phyloP scores from a whole-genome alignment of 2,797 vertebrate species.

The Hybognathus amarus region DNA sequence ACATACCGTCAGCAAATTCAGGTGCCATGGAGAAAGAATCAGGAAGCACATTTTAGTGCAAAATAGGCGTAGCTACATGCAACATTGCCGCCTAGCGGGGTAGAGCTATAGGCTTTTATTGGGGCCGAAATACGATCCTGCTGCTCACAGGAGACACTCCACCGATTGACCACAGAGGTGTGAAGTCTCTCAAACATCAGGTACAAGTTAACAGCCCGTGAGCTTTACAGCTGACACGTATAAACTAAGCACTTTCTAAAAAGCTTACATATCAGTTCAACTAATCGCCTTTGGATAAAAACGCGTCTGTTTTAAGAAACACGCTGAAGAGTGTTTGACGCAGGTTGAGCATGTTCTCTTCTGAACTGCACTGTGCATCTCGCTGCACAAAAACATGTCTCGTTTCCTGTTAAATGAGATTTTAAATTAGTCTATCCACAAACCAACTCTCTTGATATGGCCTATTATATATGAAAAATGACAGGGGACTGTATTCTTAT shows the following conservation, averaged over 20 bases:
- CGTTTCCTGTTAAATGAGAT: not conserved
- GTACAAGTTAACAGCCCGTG: not conserved
- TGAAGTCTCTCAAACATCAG: conserved; percentile 24
- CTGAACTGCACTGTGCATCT: not conserved
- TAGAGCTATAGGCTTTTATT: not conserved
- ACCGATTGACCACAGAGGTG: not conserved
- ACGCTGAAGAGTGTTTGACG: not conserved
- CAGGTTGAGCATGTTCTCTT: not conserved
- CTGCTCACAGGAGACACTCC: not conserved
- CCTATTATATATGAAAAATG: not conserved
- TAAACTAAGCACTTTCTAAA: not conserved
- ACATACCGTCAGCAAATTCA: not conserved
- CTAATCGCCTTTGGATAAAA: not conserved
- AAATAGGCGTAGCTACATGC: not conserved
- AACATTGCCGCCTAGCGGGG: conserved; percentile 19
- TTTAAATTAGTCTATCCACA: not conserved
- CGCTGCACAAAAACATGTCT: not conserved
- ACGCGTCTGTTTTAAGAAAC: not conserved
- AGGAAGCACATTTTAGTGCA: not conserved
- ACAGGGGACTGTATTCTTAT: not conserved
- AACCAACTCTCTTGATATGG: not conserved
- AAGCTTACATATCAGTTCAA: not conserved
- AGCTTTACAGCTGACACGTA: conserved; percentile 6
- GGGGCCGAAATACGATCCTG: not conserved
- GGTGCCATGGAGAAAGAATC: not conserved